These are phyloP conservation scores for Aleiodes alternator DNA, from an alignment of 2,888 invertebrate species.

Conservation along the genomic window DNA sequence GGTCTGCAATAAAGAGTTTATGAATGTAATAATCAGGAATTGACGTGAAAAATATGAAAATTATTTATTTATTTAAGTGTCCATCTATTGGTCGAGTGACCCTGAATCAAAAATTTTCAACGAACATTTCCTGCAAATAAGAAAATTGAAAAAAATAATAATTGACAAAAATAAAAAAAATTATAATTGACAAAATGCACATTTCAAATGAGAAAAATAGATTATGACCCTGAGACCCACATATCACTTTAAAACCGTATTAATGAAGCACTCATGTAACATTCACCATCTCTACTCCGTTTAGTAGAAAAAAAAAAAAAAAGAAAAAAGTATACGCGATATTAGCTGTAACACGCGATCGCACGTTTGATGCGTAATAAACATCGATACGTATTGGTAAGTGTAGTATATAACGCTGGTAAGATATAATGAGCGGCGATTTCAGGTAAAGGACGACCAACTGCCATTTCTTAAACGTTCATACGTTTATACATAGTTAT, in stretches of 20 bases:
- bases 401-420: conserved; percentile 7
- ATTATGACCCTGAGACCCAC: conserved; percentile 13
- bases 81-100: too few relatives aligned
- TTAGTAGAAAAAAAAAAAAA: background rate
- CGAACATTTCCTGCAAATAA: background rate
- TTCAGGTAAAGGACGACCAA: conserved; percentile 20
- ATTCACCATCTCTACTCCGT: conserved; percentile 5
- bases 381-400: conserved; percentile 23
- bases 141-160: background rate
- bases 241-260: conserved; percentile 19
- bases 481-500: conserved; percentile 7
- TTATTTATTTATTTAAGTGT: too few relatives aligned
- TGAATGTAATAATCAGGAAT: too few relatives aligned
- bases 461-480: conserved; percentile 3
- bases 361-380: conserved; percentile 13
- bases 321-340: background rate
- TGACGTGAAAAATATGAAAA: too few relatives aligned
- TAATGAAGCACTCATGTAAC: conserved; percentile 18
- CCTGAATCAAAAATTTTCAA: background rate
- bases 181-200: background rate
- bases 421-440: conserved; percentile 28
- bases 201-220: conserved; percentile 18
- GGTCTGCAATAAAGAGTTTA: too few relatives aligned
- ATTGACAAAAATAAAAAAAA: background rate
- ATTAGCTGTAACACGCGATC: conserved; percentile 15